Percentiles rank a stretch among this genome's conserved stretches.
Conservation (phyloP, 2,797 vertebrate genomes). For the Mus spretus region DNA sequence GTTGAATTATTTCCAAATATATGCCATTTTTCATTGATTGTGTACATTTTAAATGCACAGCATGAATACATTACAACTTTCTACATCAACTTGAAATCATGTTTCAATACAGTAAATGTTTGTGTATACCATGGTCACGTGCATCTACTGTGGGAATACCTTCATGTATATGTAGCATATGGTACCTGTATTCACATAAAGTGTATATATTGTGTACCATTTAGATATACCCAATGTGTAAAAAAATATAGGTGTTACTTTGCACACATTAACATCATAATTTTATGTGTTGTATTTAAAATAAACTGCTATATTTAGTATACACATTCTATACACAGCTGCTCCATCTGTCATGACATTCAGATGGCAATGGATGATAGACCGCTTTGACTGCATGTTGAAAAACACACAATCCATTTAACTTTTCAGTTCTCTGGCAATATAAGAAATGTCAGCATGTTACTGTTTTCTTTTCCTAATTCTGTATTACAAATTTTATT, state of each 20-base stretch:
- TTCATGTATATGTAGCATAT: slow-evolving; percentile 58
- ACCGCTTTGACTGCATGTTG: slow-evolving; percentile 88
- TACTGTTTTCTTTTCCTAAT: slow-evolving; percentile 87
- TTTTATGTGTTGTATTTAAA: slow-evolving; percentile 83
- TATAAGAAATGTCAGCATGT: slow-evolving; percentile 90
- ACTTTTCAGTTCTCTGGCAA: slow-evolving; percentile 86
- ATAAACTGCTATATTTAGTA: slow-evolving; percentile 83
- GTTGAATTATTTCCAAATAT: slow-evolving; percentile 87
- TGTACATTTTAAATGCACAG: slow-evolving; percentile 87
- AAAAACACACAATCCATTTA: slow-evolving; percentile 89
- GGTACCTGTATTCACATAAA: slow-evolving; percentile 81
- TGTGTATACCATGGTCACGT: slow-evolving; percentile 82
- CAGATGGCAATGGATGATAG: slow-evolving; percentile 86
- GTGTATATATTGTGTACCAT: slow-evolving; percentile 84
- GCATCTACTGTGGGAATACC: slow-evolving; percentile 80
- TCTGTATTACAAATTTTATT: slow-evolving; percentile 87
- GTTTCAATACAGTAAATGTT: slow-evolving; percentile 86
- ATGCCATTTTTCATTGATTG: slow-evolving; percentile 89
- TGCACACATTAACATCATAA: slow-evolving; percentile 78
- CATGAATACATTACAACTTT: slow-evolving; percentile 88
- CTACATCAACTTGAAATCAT: slow-evolving; percentile 84
- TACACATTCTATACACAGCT: slow-evolving; percentile 88
- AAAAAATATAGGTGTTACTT: slow-evolving; percentile 78
- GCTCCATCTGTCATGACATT: slow-evolving; percentile 89
- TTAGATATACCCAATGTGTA: slow-evolving; percentile 61